Evolutionary conservation across 1,140 invertebrate genomes (phyloP), one percentile per base, ranked within the genome.

Genomic region (Gryllus bimaculatus): DNA sequence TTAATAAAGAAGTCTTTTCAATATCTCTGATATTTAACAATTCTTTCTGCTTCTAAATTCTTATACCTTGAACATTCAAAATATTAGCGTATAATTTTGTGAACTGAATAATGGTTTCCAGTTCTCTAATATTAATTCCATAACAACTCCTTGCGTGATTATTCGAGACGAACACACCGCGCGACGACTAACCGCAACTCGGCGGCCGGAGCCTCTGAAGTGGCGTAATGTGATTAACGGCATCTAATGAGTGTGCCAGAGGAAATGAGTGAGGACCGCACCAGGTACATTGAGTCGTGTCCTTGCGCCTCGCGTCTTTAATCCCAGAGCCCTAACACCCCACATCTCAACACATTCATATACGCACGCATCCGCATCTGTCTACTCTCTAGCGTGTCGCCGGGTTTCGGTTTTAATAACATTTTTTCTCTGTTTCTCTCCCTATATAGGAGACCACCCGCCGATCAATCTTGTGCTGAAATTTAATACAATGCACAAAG

Each of bases 401-500:
- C 54, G 18, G 10, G 54, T 66, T 66, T 66, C 54, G 54, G 54
- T 66, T 66, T 66, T 66, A 66, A 66, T 66, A 66, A 66, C 54
- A 66, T 66, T 66, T 66, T 54, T 66, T 66, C 54, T 66, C 54
- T 66, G 54, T 66, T 66, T 66, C 54, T 66, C 54, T 18, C 54
- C 54, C 54, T 66, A 66, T 66, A 66, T 66, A 66, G 54, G 54
- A 66, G 54, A 18, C 54, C 10, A 18, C 54, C 10, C 10, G 54
- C 54, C 54, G 54, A 66, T 66, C 54, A 66, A 66, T 66, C 54
- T 66, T 66, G 54, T 66, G 54, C 54, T 66, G 54, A 66, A 66
- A 66, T 66, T 66, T 66, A 66, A 66, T 66, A 66, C 54, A 66
- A 66, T 66, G 54, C 54, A 66, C 54, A 66, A 66, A 66, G 54